phyloP scores from a whole-genome alignment of 23 tunicate genomes.

The Halocynthia roretzi region DNA sequence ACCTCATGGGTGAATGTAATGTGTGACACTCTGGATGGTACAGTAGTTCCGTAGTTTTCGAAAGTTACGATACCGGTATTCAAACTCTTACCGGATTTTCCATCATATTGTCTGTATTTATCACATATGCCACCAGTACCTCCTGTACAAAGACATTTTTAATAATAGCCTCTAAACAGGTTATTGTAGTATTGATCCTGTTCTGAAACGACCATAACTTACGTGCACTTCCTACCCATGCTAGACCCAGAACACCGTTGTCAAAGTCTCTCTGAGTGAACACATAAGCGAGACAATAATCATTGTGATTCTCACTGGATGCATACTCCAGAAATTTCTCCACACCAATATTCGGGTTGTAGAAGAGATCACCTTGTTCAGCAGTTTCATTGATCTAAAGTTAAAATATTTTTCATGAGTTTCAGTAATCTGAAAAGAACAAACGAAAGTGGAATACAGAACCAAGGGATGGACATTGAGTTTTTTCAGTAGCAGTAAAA shows the following conservation, averaged over 20 bases:
- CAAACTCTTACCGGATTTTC: constrained; percentile 56
- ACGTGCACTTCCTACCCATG: constrained; percentile 81
- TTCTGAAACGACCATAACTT: constrained; percentile 1
- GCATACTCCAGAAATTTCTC: constrained; percentile 73
- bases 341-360: constrained; percentile 74
- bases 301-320: constrained; percentile 53
- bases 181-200: background rate
- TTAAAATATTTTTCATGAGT: background rate
- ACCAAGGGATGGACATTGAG: no score
- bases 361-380: constrained; percentile 27
- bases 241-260: constrained; percentile 88
- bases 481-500: no score
- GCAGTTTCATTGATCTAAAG: constrained; percentile 53
- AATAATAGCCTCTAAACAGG: background rate
- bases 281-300: constrained; percentile 88
- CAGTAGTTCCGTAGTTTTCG: constrained; percentile 70
- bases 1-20: constrained; percentile 97
- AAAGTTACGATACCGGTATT: constrained; percentile 95
- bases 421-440: no score
- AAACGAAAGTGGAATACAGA: no score
- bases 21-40: constrained; percentile 83
- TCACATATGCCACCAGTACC: constrained; percentile 95
- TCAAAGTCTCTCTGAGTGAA: constrained; percentile 94
- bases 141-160: constrained; percentile 34
- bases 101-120: constrained; percentile 44